Conservation (phyloP, 2,888 invertebrate genomes). For the Platyscelio sp. region DNA sequence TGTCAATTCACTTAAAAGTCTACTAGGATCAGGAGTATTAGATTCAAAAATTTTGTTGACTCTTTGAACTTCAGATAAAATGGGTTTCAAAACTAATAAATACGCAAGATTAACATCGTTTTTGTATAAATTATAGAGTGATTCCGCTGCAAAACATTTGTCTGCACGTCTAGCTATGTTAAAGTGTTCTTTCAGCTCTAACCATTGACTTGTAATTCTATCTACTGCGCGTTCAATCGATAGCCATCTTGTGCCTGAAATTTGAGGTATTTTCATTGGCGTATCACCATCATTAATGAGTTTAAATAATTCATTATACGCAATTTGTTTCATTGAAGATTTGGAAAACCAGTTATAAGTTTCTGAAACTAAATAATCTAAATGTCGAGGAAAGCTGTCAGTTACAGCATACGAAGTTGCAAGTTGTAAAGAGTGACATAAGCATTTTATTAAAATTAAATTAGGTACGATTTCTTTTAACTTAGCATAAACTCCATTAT, state of each 20-base stretch:
- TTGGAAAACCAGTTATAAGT: constrained; percentile 66
- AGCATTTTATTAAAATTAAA: constrained; percentile 27
- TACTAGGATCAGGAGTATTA: constrained; percentile 35
- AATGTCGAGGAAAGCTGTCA: constrained; percentile 74
- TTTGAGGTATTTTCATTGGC: constrained; percentile 27
- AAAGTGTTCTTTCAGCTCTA: constrained; percentile 77
- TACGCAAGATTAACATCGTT: constrained; percentile 76
- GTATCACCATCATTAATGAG: constrained; percentile 22
- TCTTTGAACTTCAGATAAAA: constrained; percentile 70
- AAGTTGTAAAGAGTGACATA: constrained; percentile 24
- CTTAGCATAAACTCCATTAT: constrained; percentile 79
- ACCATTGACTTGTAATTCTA: constrained; percentile 76
- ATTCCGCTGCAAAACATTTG: constrained; percentile 78
- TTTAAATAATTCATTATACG: not conserved
- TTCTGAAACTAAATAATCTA: constrained; percentile 78
- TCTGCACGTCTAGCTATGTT: constrained; percentile 68
- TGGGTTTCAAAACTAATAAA: constrained; percentile 71
- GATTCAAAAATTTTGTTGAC: constrained; percentile 59
- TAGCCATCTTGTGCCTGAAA: constrained; percentile 71
- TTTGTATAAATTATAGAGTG: constrained; percentile 75
- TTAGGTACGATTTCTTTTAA: constrained; percentile 72
- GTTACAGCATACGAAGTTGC: constrained; percentile 73
- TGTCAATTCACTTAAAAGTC: constrained; percentile 49
- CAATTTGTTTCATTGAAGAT: constrained; percentile 34
- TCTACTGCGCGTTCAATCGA: constrained; percentile 76